Conservation (phyloP, 2,113 vertebrate genomes). For the Pogonocichla stellata region DNA sequence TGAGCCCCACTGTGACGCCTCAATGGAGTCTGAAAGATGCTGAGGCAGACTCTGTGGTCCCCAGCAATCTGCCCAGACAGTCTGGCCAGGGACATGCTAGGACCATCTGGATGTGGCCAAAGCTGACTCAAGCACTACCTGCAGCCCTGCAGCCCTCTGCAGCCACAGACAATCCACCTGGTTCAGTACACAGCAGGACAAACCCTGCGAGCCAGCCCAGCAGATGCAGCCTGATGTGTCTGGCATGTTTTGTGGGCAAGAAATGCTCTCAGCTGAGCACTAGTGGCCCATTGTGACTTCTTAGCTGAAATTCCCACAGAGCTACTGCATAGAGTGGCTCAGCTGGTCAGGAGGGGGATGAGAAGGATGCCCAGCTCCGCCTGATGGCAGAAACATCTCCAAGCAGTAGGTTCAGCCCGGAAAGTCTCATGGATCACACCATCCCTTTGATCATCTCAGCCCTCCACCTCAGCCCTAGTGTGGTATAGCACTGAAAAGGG, state of each 20-base stretch:
- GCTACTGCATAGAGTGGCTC: background rate
- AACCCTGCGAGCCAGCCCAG: background rate
- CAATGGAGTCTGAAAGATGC: accelerated
- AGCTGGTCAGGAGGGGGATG: background rate
- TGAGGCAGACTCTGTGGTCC: background rate
- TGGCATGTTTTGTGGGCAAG: accelerated
- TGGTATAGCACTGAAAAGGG: background rate
- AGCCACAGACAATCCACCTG: background rate
- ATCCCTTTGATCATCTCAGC: background rate
- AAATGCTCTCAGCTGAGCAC: background rate
- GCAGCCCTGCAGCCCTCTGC: background rate
- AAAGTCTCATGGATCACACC: background rate
- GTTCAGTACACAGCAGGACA: background rate
- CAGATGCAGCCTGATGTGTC: background rate
- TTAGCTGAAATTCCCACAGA: background rate
- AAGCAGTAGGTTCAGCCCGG: background rate
- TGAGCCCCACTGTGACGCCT: accelerated
- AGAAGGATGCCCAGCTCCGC: background rate
- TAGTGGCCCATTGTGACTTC: background rate
- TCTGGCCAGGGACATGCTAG: background rate
- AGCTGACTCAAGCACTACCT: background rate
- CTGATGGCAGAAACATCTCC: background rate
- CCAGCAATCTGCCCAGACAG: no score
- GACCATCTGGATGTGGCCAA: background rate
- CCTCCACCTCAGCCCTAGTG: background rate